Evolutionary conservation across 2,888 invertebrate genomes (phyloP).

Genomic region (Andrena trimmerana): DNA sequence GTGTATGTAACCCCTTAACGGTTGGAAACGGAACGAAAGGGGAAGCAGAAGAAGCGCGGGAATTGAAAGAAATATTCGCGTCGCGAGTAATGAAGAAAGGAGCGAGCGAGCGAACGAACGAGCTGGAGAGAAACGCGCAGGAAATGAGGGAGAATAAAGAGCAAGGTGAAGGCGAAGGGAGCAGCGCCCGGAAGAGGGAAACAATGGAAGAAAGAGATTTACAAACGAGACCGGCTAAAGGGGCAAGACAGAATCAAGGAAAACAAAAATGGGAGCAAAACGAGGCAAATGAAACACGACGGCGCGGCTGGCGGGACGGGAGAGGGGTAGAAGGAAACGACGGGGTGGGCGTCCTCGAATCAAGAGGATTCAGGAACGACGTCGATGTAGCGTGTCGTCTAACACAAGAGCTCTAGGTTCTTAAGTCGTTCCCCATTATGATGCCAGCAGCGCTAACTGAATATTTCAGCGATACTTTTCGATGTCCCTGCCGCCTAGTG

Average conservation of each 20-base stretch:
- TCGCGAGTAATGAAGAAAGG: background rate
- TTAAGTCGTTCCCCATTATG: slow-evolving; percentile 70
- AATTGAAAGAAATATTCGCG: slow-evolving; percentile 5
- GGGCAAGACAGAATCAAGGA: background rate
- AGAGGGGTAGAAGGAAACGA: background rate
- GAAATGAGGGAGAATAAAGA: slow-evolving; percentile 11
- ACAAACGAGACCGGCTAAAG: background rate
- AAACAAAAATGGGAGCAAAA: slow-evolving; percentile 5
- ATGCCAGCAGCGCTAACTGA: slow-evolving; percentile 69
- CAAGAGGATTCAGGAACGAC: slow-evolving; percentile 40
- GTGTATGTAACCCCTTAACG: too few species aligned
- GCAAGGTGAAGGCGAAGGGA: background rate
- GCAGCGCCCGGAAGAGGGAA: background rate
- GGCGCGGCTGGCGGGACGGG: background rate
- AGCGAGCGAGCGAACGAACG: background rate
- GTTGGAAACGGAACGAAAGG: background rate
- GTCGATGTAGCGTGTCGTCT: slow-evolving; percentile 53
- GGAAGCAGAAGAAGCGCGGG: background rate
- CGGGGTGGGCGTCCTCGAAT: slow-evolving; percentile 29
- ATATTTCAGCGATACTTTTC: slow-evolving; percentile 73
- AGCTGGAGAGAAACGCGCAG: background rate
- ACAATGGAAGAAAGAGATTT: slow-evolving; percentile 25
- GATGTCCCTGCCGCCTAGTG: slow-evolving; percentile 46
- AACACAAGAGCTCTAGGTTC: slow-evolving; percentile 51
- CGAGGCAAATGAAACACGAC: slow-evolving; percentile 27